Evolutionary conservation across 2,888 invertebrate species (phyloP).

Genomic region (Ectobius pallidus): DNA sequence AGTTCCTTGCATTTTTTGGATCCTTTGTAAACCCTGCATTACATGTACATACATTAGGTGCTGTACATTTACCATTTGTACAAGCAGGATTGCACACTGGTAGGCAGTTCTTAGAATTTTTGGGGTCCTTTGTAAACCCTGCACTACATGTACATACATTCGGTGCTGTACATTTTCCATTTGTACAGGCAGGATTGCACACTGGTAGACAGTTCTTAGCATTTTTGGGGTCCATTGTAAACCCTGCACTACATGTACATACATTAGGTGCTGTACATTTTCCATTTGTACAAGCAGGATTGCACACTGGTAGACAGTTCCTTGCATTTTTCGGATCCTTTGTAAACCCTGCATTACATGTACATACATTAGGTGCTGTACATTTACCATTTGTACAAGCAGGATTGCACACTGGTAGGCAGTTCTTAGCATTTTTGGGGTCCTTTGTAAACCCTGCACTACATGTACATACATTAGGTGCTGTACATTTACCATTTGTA

Average conservation of each 20-base stretch:
- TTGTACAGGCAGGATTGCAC: not conserved
- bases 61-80: conserved; percentile 11
- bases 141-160: not conserved
- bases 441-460: not conserved
- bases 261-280: conserved; percentile 40
- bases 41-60: conserved; percentile 1
- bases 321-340: not conserved
- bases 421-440: not conserved
- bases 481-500: conserved; percentile 1
- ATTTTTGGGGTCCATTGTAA: not conserved
- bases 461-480: not conserved
- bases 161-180: conserved; percentile 16
- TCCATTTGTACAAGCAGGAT: conserved; percentile 26
- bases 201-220: not conserved
- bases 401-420: not conserved
- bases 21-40: not conserved
- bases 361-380: conserved; percentile 7
- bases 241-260: conserved; percentile 41
- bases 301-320: conserved; percentile 36
- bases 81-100: not conserved
- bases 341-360: conserved; percentile 2
- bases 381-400: not conserved
- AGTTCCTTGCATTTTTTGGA: not conserved
- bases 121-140: not conserved
- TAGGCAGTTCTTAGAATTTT: not conserved